Base-by-base conservation (phyloP, 2,113 vertebrate genomes). In the Phycodurus eques region DNA sequence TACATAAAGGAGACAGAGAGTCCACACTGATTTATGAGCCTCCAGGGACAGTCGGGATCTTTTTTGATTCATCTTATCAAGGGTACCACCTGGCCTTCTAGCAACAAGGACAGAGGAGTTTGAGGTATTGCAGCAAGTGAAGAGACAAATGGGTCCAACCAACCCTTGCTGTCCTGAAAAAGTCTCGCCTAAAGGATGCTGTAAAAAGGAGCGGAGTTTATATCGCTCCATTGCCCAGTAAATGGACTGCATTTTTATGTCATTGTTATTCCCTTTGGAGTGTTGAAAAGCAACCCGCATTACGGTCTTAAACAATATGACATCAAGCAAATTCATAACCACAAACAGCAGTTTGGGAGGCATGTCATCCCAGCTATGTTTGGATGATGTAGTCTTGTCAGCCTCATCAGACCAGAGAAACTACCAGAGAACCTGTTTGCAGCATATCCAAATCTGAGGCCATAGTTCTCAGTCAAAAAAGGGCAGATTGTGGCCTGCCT, bases 21-120 rank as follows among this genome's bases (percentile, higher is more conserved):
- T 76, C 42, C 22, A 76, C 72, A 63, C 39, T 74, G 82, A 88
- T 81, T 79, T 78, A 88, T 80, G 84, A 79, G 77, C 54, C 73
- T 73, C 63, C n/a, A 19, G 56, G 80, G 76, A 86, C 71, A 8
- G 63, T 14, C 9, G 62, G 76, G 76, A 87, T 85, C 80, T 84
- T 75, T 83, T 39, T 71, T 76, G 78, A 88, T 88, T 85, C 68
- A 84, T 88, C 82, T 87, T 85, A 83, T 87, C 82, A 80, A 81
- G 84, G 85, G 79, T 70, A 77, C 61, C 85, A 88, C 83, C 83
- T 87, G 83, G 79, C 82, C 83, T 83, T 83, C 77, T 71, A 74
- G 80, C 79, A 83, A 66, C 80, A 80, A 85, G 85, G 87, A 89
- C 85, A 80, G 64, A 75, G 51, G 70, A 77, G 75, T 78, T 67